These are phyloP conservation scores for Dryocosmus kuriphilus DNA, from an alignment of 2,888 invertebrate genomes.

Conservation along the genomic window DNA sequence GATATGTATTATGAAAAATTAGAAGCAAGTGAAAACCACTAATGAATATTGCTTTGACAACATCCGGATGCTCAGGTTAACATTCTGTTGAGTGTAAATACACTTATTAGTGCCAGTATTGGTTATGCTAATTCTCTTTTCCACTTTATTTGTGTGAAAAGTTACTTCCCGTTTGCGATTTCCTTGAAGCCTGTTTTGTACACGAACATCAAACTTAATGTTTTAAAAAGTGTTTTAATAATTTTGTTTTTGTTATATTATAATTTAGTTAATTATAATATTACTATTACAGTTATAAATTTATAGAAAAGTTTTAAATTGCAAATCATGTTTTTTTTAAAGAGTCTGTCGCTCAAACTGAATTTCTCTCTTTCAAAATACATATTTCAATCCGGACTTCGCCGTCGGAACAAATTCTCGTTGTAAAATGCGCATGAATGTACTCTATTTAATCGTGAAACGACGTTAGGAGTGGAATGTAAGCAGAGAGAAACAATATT, in stretches of 20 bases:
- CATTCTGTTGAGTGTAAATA: conserved; percentile 19
- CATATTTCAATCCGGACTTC: background rate
- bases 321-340: background rate
- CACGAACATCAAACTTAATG: background rate
- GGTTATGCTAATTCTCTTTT: conserved; percentile 10
- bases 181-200: background rate
- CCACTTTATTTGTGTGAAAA: conserved; percentile 21
- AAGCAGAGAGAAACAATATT: conserved; percentile 23
- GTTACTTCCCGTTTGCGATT: conserved; percentile 25
- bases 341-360: background rate
- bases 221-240: background rate
- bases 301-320: too few species aligned
- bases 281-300: too few species aligned
- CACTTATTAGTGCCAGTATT: background rate
- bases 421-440: background rate
- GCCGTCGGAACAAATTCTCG: background rate
- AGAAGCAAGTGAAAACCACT: conserved; percentile 20
- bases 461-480: conserved; percentile 17
- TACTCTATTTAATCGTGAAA: conserved; percentile 7
- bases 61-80: conserved; percentile 13
- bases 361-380: background rate
- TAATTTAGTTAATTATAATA: too few species aligned
- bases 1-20: conserved; percentile 29
- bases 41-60: conserved; percentile 24
- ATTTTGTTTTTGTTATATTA: too few species aligned